Conservation (phyloP, 2,113 vertebrate genomes). For the Trichomycterus rosablanca region DNA sequence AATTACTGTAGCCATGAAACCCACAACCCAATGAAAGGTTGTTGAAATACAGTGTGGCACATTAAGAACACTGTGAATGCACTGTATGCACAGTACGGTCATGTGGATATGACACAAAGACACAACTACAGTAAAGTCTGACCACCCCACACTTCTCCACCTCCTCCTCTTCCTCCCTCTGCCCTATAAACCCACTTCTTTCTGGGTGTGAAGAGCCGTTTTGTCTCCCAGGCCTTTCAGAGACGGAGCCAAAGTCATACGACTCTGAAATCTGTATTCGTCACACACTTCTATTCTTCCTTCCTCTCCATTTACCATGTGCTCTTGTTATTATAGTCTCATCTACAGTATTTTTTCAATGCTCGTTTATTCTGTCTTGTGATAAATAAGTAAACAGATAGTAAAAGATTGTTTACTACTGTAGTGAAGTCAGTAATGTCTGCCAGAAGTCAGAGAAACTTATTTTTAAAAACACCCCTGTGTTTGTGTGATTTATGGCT, state of each 20-base stretch:
- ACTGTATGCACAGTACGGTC: background rate
- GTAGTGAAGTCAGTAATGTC: background rate
- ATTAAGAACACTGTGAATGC: background rate
- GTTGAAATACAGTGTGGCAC: too few relatives aligned
- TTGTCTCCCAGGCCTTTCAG: conserved; percentile 14
- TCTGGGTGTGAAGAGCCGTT: conserved; percentile 21
- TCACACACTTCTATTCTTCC: conserved; percentile 28
- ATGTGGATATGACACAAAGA: conserved; percentile 14
- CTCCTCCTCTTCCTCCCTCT: conserved; percentile 24
- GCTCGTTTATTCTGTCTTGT: conserved; percentile 20
- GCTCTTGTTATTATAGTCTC: conserved; percentile 16
- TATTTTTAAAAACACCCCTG: background rate
- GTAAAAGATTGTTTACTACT: conserved; percentile 12
- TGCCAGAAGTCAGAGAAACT: background rate
- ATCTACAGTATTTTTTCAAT: conserved; percentile 9
- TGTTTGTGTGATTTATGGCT: conserved; percentile 6
- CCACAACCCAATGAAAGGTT: too few relatives aligned
- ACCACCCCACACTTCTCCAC: conserved; percentile 10
- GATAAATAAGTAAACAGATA: conserved; percentile 8
- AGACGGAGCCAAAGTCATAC: conserved; percentile 21
- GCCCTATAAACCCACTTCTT: conserved; percentile 25
- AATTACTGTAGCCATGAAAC: too few relatives aligned
- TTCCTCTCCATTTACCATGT: conserved; percentile 29
- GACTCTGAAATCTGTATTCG: conserved; percentile 24
- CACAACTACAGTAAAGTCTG: conserved; percentile 4